These are phyloP conservation scores for Karalla daura DNA, from an alignment of 2,797 vertebrate genomes.

Conservation along the genomic window DNA sequence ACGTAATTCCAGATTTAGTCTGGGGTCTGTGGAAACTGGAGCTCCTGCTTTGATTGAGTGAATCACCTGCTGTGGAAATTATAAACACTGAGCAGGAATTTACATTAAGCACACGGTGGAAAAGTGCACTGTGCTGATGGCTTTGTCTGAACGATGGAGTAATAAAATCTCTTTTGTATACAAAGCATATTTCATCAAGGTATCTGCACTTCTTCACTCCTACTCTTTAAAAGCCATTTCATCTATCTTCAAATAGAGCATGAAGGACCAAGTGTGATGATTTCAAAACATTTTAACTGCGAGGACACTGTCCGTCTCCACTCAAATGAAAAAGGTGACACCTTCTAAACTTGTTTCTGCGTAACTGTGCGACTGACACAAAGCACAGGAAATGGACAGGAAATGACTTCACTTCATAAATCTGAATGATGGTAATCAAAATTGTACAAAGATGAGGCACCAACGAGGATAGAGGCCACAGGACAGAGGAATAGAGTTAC, in stretches of 20 bases:
- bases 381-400: slow-evolving; percentile 26
- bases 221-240: slow-evolving; percentile 83
- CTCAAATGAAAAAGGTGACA: slow-evolving; percentile 37
- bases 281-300: slow-evolving; percentile 68
- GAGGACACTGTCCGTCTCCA: slow-evolving; percentile 55
- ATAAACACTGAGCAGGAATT: slow-evolving; percentile 81
- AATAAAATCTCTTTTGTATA: slow-evolving; percentile 82
- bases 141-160: slow-evolving; percentile 73
- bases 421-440: slow-evolving; percentile 19
- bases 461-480: not conserved
- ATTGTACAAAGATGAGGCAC: slow-evolving; percentile 10
- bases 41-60: slow-evolving; percentile 72
- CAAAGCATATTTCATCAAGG: slow-evolving; percentile 75
- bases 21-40: slow-evolving; percentile 58
- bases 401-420: slow-evolving; percentile 32
- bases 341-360: slow-evolving; percentile 4
- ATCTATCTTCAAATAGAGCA: slow-evolving; percentile 80
- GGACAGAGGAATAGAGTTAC: not conserved
- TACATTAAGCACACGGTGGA: slow-evolving; percentile 80
- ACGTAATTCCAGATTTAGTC: slow-evolving; percentile 57
- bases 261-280: slow-evolving; percentile 79
- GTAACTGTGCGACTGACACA: slow-evolving; percentile 13
- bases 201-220: slow-evolving; percentile 80
- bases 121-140: slow-evolving; percentile 70
- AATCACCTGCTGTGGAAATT: slow-evolving; percentile 80